These are phyloP conservation scores for Lonchura striata DNA, from an alignment of 2,113 vertebrate species.

Conservation along the genomic window DNA sequence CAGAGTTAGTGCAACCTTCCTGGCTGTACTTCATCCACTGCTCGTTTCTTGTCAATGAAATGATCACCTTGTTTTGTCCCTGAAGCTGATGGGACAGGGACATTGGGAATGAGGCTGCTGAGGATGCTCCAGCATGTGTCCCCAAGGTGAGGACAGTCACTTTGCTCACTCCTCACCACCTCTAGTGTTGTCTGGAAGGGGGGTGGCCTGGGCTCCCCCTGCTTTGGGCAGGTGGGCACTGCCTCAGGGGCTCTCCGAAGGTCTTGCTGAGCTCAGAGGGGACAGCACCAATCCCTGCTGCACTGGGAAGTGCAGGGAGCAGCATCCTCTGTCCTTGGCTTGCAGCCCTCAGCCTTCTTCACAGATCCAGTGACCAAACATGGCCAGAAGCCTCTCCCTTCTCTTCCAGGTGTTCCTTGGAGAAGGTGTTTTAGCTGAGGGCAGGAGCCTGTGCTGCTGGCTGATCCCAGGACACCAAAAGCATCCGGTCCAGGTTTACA, in stretches of 20 bases:
- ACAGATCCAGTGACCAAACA: rapidly evolving
- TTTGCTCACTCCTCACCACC: rapidly evolving
- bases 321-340: neutral
- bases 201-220: neutral
- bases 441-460: rapidly evolving
- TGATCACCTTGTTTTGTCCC: rapidly evolving
- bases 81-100: neutral
- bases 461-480: neutral
- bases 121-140: neutral
- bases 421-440: neutral
- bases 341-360: rapidly evolving
- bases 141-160: neutral
- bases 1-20: neutral
- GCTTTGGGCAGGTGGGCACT: rapidly evolving
- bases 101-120: neutral
- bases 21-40: neutral
- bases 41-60: neutral
- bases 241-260: neutral
- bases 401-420: neutral
- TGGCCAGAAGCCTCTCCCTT: neutral
- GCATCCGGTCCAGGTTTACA: neutral
- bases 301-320: neutral
- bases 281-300: neutral
- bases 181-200: neutral
- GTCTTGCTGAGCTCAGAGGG: rapidly evolving